Evolutionary conservation across 2,113 vertebrate genomes (phyloP), one percentile per base, ranked within the genome.

Genomic region (Catharus fuscescens): DNA sequence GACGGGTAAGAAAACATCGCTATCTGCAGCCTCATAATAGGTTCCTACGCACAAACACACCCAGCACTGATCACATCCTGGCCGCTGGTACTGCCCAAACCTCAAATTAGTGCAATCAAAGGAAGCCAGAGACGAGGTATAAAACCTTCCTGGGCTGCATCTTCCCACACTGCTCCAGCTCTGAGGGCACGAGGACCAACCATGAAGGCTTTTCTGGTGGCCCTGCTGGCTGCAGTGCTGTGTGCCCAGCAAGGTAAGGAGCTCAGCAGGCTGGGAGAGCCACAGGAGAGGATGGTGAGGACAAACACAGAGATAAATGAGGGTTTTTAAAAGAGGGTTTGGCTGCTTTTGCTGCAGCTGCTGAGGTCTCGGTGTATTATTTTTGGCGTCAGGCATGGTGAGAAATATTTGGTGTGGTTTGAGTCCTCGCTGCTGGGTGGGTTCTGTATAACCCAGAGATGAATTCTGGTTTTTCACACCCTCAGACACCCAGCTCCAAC

Each of bases 141-240:
- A 97, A 96, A 96, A 95, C 62, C 91, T 10, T 53, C 20, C 29
- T 0, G 2, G 44, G 29, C 25, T 28, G 38, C 54, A 31, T 36
- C 53, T 17, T 48, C 62, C 42, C 44, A 7, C 73, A 82, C 29
- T 31, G 61, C 34, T 53, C 40, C 6, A 17, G 25, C 70, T 91
- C 61, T 16, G 71, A 69, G 64, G 86, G 77, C n/a, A 26, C 62
- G 5, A 36, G 73, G 38, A 86, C 23, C 23, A 1, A 91, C 78
- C 82, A 97, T 97, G 96, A 97, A 95, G 96, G 80, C 92, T 92
- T 65, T 96, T 12, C 73, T 96, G 70, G 40, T 95, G 20, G 71
- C 78, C 66, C 86, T 97, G 92, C 77, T 97, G 94, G 90, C 6
- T 1, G 90, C 83, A 38, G 82, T 60, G 53, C 85, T 97, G 45